Evolutionary conservation across 2,888 invertebrate species (phyloP), one percentile per base, ranked within the genome.

Genomic region (Drosophila prolongata): DNA sequence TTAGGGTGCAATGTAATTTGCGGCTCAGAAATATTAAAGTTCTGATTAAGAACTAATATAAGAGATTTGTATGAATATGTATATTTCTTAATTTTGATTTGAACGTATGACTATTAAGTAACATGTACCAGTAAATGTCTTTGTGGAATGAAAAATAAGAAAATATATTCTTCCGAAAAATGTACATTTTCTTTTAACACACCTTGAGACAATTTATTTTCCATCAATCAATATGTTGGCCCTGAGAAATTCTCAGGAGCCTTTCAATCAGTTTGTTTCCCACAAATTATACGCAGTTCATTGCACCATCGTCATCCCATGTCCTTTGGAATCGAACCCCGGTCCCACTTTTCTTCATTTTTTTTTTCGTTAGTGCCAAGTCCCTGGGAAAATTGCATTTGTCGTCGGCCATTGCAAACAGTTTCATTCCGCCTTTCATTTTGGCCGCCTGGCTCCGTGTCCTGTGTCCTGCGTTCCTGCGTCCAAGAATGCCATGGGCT

Each of bases 401-500:
- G 73, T 68, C 73, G 54, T 53, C 24, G 57, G 47, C 57, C 34
- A 60, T 52, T 67, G 67, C 65, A 71, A 78, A 55, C 56, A 35
- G 72, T 77, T 76, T 44, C 38, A 42, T 72, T 65, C 46, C 35
- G 47, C 35, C 38, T 66, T 65, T 46, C 60, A 49, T 67, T 74
- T 53, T 13, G 49, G 50, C 59, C 40, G 11, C 10, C 14, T 14
- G 44, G 34, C 19, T 34, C 40, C 50, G 10, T 50, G 16, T 42
- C 30, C 68, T 50, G 43, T 30, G 67, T 30, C 27, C 46, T 30
- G 30, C 11, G 47, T 47, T 47, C 30, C 30, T 60, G 49, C 68
- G 71, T 57, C 66, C 74, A 79, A 81, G 77, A 68, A 68, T 60
- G 76, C 69, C 76, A 77, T 64, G 74, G 62, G 76, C 82, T 85